Evolutionary conservation across 2,113 vertebrate species (phyloP).

Genomic region (Sakesphorus luctuosus): DNA sequence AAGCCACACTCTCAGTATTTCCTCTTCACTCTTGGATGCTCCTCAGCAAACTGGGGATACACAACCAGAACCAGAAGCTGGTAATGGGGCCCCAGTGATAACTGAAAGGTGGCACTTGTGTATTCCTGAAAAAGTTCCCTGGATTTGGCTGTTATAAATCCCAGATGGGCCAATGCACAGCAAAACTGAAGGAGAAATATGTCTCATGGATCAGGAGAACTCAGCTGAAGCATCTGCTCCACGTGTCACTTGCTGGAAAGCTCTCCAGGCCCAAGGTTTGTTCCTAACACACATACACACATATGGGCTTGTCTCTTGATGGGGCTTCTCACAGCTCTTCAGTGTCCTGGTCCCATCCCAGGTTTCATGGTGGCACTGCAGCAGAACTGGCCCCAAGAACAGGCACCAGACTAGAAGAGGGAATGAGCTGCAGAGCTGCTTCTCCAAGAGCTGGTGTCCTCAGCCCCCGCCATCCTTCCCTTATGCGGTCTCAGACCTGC

Average conservation of each 20-base stretch:
- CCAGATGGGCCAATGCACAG: background rate
- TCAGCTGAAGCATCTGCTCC: background rate
- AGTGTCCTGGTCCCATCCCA: fast-evolving
- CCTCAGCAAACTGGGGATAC: background rate
- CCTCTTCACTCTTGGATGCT: background rate
- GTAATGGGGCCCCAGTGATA: background rate
- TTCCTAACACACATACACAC: background rate
- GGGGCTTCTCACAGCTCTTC: background rate
- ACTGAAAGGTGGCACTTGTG: background rate
- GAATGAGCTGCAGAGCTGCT: background rate
- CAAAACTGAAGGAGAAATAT: background rate
- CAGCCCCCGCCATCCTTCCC: background rate
- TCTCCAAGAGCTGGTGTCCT: background rate
- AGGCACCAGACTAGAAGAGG: background rate
- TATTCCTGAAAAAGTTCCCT: background rate
- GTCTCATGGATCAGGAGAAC: background rate
- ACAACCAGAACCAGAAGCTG: background rate
- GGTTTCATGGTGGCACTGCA: background rate
- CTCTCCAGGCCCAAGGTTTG: background rate
- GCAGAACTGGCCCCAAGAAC: background rate
- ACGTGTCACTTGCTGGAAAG: background rate
- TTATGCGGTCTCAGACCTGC: fast-evolving
- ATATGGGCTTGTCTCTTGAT: fast-evolving
- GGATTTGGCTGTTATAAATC: background rate
- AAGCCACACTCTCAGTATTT: background rate